These are phyloP conservation scores for Zaprionus gabonicus DNA, from an alignment of 1,140 invertebrate species.

Conservation along the genomic window DNA sequence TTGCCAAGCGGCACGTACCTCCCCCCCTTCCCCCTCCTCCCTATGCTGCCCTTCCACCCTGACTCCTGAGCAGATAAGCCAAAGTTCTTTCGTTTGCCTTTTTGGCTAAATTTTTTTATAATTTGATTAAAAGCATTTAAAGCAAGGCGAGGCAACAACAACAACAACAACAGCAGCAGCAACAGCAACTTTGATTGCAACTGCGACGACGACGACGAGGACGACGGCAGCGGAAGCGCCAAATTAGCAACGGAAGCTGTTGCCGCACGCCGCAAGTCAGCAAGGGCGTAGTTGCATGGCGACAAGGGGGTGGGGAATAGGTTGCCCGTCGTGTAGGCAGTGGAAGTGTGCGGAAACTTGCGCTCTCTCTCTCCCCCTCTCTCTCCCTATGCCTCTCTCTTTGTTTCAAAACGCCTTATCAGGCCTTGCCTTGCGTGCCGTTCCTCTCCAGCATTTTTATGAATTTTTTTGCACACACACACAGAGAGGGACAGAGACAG, in stretches of 20 bases:
- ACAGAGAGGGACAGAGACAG: too few species aligned
- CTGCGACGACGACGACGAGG: slow-evolving; percentile 23
- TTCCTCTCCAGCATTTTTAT: background rate
- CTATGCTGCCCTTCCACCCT: background rate
- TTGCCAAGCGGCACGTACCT: background rate
- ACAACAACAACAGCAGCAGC: slow-evolving; percentile 16
- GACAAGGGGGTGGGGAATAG: background rate
- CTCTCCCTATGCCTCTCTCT: background rate
- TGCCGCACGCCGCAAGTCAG: slow-evolving; percentile 7
- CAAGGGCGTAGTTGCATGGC: background rate
- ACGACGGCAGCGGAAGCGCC: slow-evolving; percentile 54
- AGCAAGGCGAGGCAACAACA: slow-evolving; percentile 25
- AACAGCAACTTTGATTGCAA: slow-evolving; percentile 45
- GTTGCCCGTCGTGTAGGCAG: background rate
- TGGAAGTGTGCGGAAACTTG: slow-evolving; percentile 13
- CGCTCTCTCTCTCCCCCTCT: background rate
- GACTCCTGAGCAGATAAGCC: slow-evolving; percentile 18
- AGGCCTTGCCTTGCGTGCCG: background rate
- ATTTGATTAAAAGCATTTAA: slow-evolving; percentile 42
- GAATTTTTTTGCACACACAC: slow-evolving; percentile 17
- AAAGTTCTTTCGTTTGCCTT: slow-evolving; percentile 8
- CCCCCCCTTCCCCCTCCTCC: too few species aligned
- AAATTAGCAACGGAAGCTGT: slow-evolving; percentile 71
- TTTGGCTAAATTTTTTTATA: slow-evolving; percentile 19
- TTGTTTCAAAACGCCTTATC: slow-evolving; percentile 18